Evolutionary conservation across 2,888 invertebrate species (phyloP), one percentile per base, ranked within the genome.

Genomic region (Tetropium fuscum): DNA sequence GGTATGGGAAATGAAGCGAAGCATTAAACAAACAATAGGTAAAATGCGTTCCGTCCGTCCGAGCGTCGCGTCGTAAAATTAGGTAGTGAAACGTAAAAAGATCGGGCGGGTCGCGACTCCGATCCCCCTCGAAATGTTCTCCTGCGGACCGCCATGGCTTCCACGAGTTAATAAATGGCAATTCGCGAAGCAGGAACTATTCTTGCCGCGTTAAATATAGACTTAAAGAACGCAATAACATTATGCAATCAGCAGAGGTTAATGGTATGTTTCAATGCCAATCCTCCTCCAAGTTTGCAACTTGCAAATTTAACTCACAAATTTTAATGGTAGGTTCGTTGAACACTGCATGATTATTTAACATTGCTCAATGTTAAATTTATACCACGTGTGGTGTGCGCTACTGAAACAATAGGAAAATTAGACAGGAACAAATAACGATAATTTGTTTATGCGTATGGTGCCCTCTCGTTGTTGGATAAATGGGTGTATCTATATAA

Each of bases 181-280:
- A 53, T 18, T 53, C 32, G 22, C 22, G 13, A 19, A 56, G 40
- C 48, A 47, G 56, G 30, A 56, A 30, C 30, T 48, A 53, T 43
- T 41, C 43, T 43, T 20, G 47, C 16, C 32, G 25, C 16, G 16
- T 47, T 47, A 47, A 47, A 47, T 47, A 47, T 47, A 47, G 47
- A 47, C 47, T 32, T 16, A 47, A 40, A 64, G 66, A 72, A 68
- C 69, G 69, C 71, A 72, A 74, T 69, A 71, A 70, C 60, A 71
- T 74, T 73, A 74, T 74, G 74, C 73, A 74, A 74, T 73, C 71
- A 73, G 53, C 62, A 70, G 68, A 72, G 72, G 72, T 72, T 69
- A 72, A 72, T 65, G 72, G 69, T 68, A 70, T 70, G 56, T 51
- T 68, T 72, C 72, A 72, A 72, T 72, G 72, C 65, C 72, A 72